Percentiles rank a stretch among this genome's conserved stretches.
Conservation (phyloP, 1,140 invertebrate genomes). For the Trichonephila clavata region DNA sequence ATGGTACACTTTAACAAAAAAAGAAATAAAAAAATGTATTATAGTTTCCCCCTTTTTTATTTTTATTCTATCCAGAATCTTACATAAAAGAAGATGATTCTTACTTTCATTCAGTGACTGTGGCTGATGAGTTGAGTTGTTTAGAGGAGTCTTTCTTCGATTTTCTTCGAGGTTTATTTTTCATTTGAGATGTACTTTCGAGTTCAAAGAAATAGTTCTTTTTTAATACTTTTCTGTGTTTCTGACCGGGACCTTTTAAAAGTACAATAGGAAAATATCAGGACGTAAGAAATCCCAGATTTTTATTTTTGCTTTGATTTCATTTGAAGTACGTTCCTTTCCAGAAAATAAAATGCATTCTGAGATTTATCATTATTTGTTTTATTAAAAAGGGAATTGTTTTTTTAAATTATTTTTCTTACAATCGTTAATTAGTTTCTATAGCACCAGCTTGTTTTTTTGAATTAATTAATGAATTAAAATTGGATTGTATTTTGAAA, state of each 20-base stretch:
- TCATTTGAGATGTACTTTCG: neutral
- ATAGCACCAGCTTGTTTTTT: too few species aligned
- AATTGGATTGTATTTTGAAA: too few species aligned
- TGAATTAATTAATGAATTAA: too few species aligned
- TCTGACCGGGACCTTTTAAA: neutral
- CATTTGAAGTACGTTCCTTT: too few species aligned
- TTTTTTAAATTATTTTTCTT: too few species aligned
- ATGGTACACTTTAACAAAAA: conserved; percentile 26
- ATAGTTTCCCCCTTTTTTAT: neutral
- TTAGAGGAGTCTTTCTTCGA: conserved; percentile 22
- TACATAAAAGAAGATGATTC: conserved; percentile 44
- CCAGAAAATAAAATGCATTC: too few species aligned
- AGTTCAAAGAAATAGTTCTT: neutral
- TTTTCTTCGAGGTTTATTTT: conserved; percentile 33
- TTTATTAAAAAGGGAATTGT: too few species aligned
- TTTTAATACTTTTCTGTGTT: neutral
- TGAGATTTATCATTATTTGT: too few species aligned
- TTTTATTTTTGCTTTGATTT: too few species aligned
- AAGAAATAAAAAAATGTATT: conserved; percentile 7
- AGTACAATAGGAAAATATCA: neutral
- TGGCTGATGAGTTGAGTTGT: conserved; percentile 57
- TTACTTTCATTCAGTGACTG: conserved; percentile 31
- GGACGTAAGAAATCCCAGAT: too few species aligned
- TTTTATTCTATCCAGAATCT: conserved; percentile 16
- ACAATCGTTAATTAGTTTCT: too few species aligned